phyloP scores from a whole-genome alignment of 1,140 invertebrate genomes.

The Asobara japonica region DNA sequence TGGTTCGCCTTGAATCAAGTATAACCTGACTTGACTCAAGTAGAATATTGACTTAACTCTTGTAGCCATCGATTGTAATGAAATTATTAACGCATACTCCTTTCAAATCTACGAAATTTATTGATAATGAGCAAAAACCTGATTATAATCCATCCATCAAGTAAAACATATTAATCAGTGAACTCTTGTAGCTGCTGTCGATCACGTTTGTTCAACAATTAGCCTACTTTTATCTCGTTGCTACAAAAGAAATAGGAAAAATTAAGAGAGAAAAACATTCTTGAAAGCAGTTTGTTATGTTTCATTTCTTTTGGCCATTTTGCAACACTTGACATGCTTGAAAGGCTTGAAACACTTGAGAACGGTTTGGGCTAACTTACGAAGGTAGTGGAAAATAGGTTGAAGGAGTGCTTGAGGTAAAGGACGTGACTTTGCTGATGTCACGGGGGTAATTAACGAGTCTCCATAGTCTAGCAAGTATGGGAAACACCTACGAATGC shows the following conservation, averaged over 20 bases:
- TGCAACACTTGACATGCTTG: not conserved
- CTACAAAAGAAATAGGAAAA: conserved; percentile 9
- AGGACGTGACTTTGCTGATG: conserved; percentile 47
- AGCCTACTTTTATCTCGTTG: not conserved
- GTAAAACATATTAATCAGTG: no score
- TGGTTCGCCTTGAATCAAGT: no score
- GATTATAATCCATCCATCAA: no score
- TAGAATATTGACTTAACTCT: no score
- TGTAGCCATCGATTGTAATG: no score
- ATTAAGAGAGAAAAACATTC: not conserved
- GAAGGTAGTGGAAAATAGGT: conserved; percentile 23
- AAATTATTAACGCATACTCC: no score
- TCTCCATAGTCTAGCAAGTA: conserved; percentile 18
- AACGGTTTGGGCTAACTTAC: conserved; percentile 16
- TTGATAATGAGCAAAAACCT: no score
- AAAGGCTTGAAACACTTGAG: not conserved
- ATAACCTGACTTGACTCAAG: no score
- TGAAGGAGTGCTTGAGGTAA: conserved; percentile 38
- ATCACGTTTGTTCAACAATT: not conserved
- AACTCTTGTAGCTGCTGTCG: no score
- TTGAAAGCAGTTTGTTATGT: conserved; percentile 12
- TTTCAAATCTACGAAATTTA: no score
- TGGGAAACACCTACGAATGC: conserved; percentile 9
- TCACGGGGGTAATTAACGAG: conserved; percentile 57
- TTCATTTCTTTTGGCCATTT: not conserved